Conservation (phyloP, 2,888 invertebrate genomes). For the Heterodera filipjevi region DNA sequence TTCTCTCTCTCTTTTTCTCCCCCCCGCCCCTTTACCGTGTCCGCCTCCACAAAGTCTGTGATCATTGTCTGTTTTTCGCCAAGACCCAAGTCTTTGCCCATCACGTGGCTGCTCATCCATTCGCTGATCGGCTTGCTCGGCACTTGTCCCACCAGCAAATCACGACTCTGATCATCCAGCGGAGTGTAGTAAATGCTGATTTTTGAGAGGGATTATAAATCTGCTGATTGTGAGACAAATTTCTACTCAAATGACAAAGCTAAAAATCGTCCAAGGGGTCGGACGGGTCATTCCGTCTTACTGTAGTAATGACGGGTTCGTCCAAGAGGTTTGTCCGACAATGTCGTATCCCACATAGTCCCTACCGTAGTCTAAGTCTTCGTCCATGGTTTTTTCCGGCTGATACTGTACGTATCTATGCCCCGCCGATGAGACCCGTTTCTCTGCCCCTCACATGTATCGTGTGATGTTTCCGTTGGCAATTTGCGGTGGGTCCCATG, state of each 20-base stretch:
- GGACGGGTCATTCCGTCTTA: too few species aligned
- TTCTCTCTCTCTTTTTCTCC: background rate
- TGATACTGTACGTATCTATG: too few species aligned
- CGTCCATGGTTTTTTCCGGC: background rate
- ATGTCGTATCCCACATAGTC: too few species aligned
- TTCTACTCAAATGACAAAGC: too few species aligned
- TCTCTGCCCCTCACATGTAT: constrained; percentile 50
- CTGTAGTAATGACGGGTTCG: too few species aligned
- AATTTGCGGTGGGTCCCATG: constrained; percentile 59
- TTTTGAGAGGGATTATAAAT: too few species aligned
- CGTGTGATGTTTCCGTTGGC: constrained; percentile 63
- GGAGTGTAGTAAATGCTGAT: constrained; percentile 60
- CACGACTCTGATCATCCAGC: constrained; percentile 60
- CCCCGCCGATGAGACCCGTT: too few species aligned
- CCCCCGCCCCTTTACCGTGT: constrained; percentile 42
- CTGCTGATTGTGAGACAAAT: too few species aligned
- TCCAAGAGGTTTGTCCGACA: too few species aligned
- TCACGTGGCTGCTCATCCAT: constrained; percentile 56
- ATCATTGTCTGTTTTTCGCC: constrained; percentile 51
- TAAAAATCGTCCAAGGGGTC: too few species aligned
- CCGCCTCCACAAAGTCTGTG: constrained; percentile 58
- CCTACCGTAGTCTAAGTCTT: too few species aligned
- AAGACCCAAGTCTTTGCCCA: constrained; percentile 52
- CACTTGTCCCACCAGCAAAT: constrained; percentile 61
- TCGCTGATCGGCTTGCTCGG: constrained; percentile 58